These are phyloP conservation scores for Villa cingulata DNA, from an alignment of 2,888 invertebrate genomes.

Conservation along the genomic window DNA sequence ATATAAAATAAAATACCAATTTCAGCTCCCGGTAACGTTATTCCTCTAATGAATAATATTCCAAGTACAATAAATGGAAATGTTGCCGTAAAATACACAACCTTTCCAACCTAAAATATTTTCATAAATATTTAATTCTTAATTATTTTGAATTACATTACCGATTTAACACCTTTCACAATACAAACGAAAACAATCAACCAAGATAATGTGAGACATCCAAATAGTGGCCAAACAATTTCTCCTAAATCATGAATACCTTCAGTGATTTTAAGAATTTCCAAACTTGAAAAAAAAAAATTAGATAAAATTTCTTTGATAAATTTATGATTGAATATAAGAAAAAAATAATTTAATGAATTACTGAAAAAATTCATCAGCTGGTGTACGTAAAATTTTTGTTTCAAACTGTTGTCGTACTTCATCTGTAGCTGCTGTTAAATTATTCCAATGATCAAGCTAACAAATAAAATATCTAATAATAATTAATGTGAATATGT, in stretches of 20 bases:
- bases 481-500: too few species aligned
- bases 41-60: slow-evolving; percentile 57
- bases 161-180: slow-evolving; percentile 71
- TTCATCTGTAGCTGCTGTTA: not conserved
- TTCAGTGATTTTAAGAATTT: slow-evolving; percentile 61
- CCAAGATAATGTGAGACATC: slow-evolving; percentile 65
- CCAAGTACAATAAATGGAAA: slow-evolving; percentile 67
- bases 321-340: not conserved
- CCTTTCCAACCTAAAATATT: slow-evolving; percentile 29
- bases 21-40: slow-evolving; percentile 67
- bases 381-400: slow-evolving; percentile 41
- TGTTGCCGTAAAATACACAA: slow-evolving; percentile 74
- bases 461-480: not conserved
- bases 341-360: slow-evolving; percentile 12
- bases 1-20: slow-evolving; percentile 65
- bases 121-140: not conserved
- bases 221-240: slow-evolving; percentile 68
- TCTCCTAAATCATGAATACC: slow-evolving; percentile 60
- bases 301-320: not conserved
- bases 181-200: slow-evolving; percentile 69
- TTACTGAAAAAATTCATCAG: slow-evolving; percentile 78
- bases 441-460: not conserved
- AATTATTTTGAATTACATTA: slow-evolving; percentile 7
- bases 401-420: not conserved
- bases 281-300: slow-evolving; percentile 42